Evolutionary conservation across 92 coral and sea anemone species (phyloP).

Genomic region (Epizoanthus stellaris): DNA sequence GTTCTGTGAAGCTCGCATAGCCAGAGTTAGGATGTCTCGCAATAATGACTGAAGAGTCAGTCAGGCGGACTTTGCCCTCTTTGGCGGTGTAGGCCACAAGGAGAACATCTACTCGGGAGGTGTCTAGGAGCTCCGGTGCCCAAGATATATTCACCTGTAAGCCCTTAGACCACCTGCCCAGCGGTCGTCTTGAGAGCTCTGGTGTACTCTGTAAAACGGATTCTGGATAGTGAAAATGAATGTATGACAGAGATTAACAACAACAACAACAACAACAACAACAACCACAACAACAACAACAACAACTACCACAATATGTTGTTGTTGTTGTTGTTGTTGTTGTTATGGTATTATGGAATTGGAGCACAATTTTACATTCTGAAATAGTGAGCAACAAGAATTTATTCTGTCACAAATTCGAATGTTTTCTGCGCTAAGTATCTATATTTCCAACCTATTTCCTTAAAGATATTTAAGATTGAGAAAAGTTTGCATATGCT

Average conservation of each 20-base stretch:
- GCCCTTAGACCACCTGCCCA: background rate
- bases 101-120: background rate
- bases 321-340: no score
- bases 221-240: background rate
- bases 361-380: no score
- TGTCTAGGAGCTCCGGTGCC: background rate
- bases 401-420: no score
- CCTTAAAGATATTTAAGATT: no score
- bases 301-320: no score
- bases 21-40: background rate
- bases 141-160: conserved; percentile 6
- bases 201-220: background rate
- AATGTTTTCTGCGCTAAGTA: no score
- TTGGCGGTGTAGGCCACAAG: background rate
- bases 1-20: background rate
- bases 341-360: no score
- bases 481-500: no score
- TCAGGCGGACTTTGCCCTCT: background rate
- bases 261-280: no score
- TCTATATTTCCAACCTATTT: no score
- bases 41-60: background rate
- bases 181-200: conserved; percentile 1
- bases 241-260: background rate
- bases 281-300: no score
- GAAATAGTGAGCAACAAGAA: no score